Evolutionary conservation across 2,797 vertebrate species (phyloP).

Genomic region (Odontamblyopus rebecca): DNA sequence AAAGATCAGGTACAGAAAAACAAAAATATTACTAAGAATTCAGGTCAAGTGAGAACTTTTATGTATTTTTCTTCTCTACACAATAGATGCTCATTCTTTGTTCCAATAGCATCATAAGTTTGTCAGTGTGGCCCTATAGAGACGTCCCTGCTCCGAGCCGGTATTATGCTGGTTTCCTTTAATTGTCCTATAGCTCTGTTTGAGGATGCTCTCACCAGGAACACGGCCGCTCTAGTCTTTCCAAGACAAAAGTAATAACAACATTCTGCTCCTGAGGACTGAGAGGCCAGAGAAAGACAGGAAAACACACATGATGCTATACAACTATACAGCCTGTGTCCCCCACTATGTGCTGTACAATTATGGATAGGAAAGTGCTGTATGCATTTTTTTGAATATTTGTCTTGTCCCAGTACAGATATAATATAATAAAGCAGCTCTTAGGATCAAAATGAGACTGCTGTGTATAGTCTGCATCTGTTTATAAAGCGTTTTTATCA

Average conservation of each 20-base stretch:
- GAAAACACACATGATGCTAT: constrained; percentile 24
- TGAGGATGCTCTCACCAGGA: constrained; percentile 55
- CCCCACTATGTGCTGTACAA: not conserved
- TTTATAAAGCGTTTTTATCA: too few species aligned
- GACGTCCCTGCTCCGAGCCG: constrained; percentile 24
- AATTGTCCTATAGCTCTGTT: constrained; percentile 63
- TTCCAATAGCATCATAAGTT: not conserved
- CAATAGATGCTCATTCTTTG: not conserved
- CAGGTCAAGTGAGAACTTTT: too few species aligned
- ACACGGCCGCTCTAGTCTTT: constrained; percentile 28
- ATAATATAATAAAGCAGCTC: too few species aligned
- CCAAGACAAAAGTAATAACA: constrained; percentile 58
- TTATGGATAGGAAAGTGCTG: not conserved
- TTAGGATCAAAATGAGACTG: too few species aligned
- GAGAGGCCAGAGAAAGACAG: constrained; percentile 48
- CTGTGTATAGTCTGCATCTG: too few species aligned
- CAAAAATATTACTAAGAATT: too few species aligned
- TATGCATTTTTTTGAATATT: too few species aligned
- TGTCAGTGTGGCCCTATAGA: constrained; percentile 27
- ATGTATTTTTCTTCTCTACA: not conserved
- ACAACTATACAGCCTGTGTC: not conserved
- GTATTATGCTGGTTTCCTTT: constrained; percentile 64
- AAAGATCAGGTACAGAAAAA: too few species aligned
- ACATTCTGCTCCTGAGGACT: constrained; percentile 50
- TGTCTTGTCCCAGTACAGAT: too few species aligned